phyloP scores from a whole-genome alignment of 2,113 vertebrate genomes.

The Notothenia coriiceps region DNA sequence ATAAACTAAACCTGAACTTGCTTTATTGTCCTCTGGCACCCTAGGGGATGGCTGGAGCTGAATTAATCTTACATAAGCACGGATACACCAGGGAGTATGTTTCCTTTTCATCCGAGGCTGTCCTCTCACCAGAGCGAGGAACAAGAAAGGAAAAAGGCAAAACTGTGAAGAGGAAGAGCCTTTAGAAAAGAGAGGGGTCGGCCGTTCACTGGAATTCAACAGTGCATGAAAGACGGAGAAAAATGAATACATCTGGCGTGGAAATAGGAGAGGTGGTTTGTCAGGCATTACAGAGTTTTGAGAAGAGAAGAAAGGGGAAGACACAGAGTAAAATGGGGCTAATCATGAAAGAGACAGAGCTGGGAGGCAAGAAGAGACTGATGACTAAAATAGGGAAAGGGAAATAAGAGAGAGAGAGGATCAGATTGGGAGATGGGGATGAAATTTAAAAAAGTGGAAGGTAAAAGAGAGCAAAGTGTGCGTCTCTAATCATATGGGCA shows the following conservation, averaged over 20 bases:
- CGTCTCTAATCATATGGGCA: constrained; percentile 30
- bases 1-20: constrained; percentile 32
- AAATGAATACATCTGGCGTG: constrained; percentile 68
- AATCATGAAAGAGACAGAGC: constrained; percentile 58
- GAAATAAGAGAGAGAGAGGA: constrained; percentile 32
- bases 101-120: constrained; percentile 44
- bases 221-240: constrained; percentile 57
- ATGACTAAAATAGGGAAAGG: constrained; percentile 58
- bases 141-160: constrained; percentile 40
- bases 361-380: constrained; percentile 49
- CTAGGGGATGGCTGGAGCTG: constrained; percentile 6
- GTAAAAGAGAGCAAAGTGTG: constrained; percentile 45
- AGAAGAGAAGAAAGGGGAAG: constrained; percentile 49
- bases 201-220: constrained; percentile 59
- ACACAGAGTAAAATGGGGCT: constrained; percentile 49
- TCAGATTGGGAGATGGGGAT: constrained; percentile 24
- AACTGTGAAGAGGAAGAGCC: constrained; percentile 48
- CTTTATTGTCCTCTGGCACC: constrained; percentile 36
- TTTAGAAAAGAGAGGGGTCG: constrained; percentile 50
- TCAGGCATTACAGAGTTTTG: constrained; percentile 55
- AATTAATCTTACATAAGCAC: constrained; percentile 28
- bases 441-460: constrained; percentile 28
- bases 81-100: constrained; percentile 30
- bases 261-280: constrained; percentile 67
- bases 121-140: constrained; percentile 41